Evolutionary conservation across 2,888 invertebrate genomes (phyloP), one percentile per base, ranked within the genome.

Genomic region (Bombylius discolor): DNA sequence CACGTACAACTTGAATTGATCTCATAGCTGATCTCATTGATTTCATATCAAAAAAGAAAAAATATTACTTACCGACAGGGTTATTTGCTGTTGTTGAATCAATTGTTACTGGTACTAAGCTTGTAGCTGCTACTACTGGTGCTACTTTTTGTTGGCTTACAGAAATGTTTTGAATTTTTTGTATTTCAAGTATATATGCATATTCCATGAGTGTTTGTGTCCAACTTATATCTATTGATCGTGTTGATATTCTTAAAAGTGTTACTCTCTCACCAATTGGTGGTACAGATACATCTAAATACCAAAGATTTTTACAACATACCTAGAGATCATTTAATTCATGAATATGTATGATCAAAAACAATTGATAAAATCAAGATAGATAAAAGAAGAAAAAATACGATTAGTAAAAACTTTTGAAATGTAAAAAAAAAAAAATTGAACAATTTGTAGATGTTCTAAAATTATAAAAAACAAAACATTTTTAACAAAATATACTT

Each of bases 271-370:
- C 87, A 0, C 97, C 96, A 47, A 89, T 84, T 0, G 89, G 81
- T 0, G 99, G 99, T 63, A 87, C 89, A 61, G 93, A 93, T 9
- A 94, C 94, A 73, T 97, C 96, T 55, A 97, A 74, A 70, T 87
- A 93, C 95, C 92, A 95, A 42, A 97, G 76, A 74, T 97, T 96
- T 72, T 94, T 95, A 71, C 95, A 97, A 70, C 96, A 96, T 48
- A 90, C 88, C 85, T 85, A 62, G 23, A 23, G 23, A 23, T 23
- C 23, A 23, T 23, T 23, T 23, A 23, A 23, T 23, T 23, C 3
- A 23, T 23, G 23, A 23, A 23, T 23, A 23, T 23, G 23, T 1
- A 23, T 23, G 23, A 23, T 23, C 3, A 3, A 23, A 23, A 23
- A 2, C 1, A 23, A 23, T 23, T 23, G 23, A 23, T 23, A 23